Base-by-base conservation (phyloP, 2,888 invertebrate species). In the Xestia ashworthii region DNA sequence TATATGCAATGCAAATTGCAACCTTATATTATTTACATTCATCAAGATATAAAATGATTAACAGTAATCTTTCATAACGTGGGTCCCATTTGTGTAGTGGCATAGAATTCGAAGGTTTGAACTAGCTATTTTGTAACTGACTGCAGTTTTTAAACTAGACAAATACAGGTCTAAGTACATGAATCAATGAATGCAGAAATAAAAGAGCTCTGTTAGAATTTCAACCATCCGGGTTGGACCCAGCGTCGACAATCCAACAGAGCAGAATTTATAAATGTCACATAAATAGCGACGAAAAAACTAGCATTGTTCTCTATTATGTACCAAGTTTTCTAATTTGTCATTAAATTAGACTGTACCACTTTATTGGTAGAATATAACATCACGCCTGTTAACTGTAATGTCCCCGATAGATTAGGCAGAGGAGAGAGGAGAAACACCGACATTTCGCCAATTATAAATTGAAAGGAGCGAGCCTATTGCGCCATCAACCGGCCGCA, bases 21-120 rank as follows among this genome's bases (percentile, higher is more conserved):
- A 92, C 91, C 92, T 93, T 94, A 94, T 79, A 75, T 84, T 93
- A 92, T 89, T 89, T 90, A 91, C 92, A 92, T 89, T 88, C 85
- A 72, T 90, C 86, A 90, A 88, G 84, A 91, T 89, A 90, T 82
- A 90, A 91, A 90, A 86, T 88, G 86, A 89, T 90, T 90, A 91
- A 91, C 90, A 89, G 85, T 90, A 83, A 86, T 84, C 80, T 88
- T 76, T 84, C 81, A 69, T 82, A 84, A 88, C 69, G 44, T 32
- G 14, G 38, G 12, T 19, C 44, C 50, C 44, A 50, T 66, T 74
- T 74, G 62, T 82, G 62, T 79, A 25, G 73, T 69, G 72, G 65
- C n/a, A 44, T n/a, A 65, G 14, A 44, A 65, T 44, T 6, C 14
- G 11, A 5, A 5, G n/a, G 12, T 65, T 65, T n/a, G 65, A n/a